These are phyloP conservation scores for Hippocampus kuda DNA, from an alignment of 2,797 vertebrate species.

Conservation along the genomic window DNA sequence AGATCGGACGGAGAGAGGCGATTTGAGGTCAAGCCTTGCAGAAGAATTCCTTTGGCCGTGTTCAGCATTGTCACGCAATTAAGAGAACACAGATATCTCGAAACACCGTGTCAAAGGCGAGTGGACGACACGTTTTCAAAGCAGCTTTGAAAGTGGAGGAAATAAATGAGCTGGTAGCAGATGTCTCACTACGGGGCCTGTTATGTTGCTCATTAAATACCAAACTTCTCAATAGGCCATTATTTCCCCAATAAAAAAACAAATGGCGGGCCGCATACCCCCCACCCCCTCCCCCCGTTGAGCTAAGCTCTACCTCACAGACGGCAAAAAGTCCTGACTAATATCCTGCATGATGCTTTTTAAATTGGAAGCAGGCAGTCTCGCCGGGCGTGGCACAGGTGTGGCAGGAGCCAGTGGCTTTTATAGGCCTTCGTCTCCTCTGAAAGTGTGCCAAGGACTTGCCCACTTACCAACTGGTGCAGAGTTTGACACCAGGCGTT, in stretches of 20 bases:
- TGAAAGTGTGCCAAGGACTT: constrained; percentile 70
- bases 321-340: constrained; percentile 67
- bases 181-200: constrained; percentile 74
- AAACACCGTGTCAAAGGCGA: constrained; percentile 48
- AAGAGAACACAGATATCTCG: constrained; percentile 60
- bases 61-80: constrained; percentile 48
- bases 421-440: constrained; percentile 64
- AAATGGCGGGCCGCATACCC: constrained; percentile 62
- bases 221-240: constrained; percentile 74
- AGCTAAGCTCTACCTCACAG: constrained; percentile 67
- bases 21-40: constrained; percentile 43
- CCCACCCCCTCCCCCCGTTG: constrained; percentile 47
- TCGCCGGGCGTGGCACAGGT: constrained; percentile 65
- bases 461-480: constrained; percentile 46
- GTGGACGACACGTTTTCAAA: constrained; percentile 52
- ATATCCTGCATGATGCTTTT: constrained; percentile 71
- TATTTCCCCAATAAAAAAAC: constrained; percentile 76
- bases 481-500: constrained; percentile 52
- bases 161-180: constrained; percentile 69
- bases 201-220: constrained; percentile 77
- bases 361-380: constrained; percentile 71
- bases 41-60: constrained; percentile 27
- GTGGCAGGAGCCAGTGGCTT: constrained; percentile 68
- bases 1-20: constrained; percentile 37
- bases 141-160: constrained; percentile 68